phyloP scores from a whole-genome alignment of 2,113 vertebrate genomes.

The Hypomesus transpacificus region DNA sequence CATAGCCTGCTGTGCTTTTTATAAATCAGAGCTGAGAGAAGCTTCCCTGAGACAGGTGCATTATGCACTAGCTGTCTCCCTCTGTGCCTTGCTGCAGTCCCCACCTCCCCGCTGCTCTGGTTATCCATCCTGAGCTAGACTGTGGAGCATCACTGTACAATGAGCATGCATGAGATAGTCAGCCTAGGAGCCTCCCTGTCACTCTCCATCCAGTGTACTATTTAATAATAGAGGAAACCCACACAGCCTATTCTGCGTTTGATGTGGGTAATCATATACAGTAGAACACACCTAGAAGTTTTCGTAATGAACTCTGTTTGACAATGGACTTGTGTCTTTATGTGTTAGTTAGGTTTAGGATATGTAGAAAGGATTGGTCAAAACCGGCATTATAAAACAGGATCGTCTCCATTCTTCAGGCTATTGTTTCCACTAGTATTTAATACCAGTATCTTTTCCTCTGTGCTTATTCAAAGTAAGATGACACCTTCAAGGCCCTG shows the following conservation, averaged over 20 bases:
- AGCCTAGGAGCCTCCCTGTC: neutral
- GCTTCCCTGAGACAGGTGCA: neutral
- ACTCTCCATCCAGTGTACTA: neutral
- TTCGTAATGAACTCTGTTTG: too few relatives aligned
- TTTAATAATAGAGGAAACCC: neutral
- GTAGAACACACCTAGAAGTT: slow-evolving; percentile 6
- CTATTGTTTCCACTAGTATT: slow-evolving; percentile 51
- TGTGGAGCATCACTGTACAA: neutral
- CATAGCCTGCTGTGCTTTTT: neutral
- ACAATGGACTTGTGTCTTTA: too few relatives aligned
- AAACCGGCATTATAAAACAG: neutral
- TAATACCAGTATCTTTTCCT: slow-evolving; percentile 37
- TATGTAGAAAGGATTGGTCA: too few relatives aligned
- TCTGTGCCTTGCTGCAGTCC: neutral
- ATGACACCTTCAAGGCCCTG: slow-evolving; percentile 61
- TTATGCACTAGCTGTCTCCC: neutral
- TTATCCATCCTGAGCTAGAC: neutral
- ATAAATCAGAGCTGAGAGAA: slow-evolving; percentile 6
- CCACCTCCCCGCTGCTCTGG: neutral
- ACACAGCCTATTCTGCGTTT: neutral
- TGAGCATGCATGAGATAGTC: neutral
- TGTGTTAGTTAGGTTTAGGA: too few relatives aligned
- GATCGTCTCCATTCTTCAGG: slow-evolving; percentile 20
- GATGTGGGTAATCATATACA: neutral
- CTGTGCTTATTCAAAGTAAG: slow-evolving; percentile 62